Conservation (phyloP, 2,888 invertebrate genomes). For the Notocelia uddmanniana region DNA sequence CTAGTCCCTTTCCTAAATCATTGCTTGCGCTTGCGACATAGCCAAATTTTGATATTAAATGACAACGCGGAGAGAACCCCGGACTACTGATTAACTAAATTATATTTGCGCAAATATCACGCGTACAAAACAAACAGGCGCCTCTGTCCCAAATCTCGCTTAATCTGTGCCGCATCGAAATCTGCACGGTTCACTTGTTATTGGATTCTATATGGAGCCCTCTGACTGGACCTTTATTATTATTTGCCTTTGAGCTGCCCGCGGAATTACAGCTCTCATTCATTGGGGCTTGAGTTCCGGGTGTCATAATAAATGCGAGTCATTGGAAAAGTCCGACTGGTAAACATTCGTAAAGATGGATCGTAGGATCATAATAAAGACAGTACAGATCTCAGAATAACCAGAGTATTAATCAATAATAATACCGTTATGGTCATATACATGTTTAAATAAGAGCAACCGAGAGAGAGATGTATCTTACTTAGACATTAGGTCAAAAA, state of each 20-base stretch:
- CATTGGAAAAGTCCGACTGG: background rate
- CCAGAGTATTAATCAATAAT: too few species aligned
- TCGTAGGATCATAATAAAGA: too few species aligned
- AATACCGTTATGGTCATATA: too few species aligned
- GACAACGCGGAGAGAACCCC: too few species aligned
- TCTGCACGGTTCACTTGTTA: constrained; percentile 32
- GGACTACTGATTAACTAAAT: background rate
- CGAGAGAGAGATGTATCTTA: too few species aligned
- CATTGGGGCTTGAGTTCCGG: constrained; percentile 4
- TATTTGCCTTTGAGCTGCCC: constrained; percentile 28
- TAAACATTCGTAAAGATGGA: too few species aligned
- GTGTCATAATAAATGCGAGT: background rate
- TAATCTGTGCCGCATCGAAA: constrained; percentile 25
- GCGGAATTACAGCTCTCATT: constrained; percentile 2
- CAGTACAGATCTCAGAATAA: too few species aligned
- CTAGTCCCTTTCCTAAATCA: too few species aligned
- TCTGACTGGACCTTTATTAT: constrained; percentile 30
- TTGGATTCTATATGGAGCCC: constrained; percentile 31
- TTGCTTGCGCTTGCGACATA: too few species aligned
- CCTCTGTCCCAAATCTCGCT: background rate
- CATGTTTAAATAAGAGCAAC: too few species aligned
- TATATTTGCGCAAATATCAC: background rate
- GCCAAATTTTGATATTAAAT: too few species aligned
- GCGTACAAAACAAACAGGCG: background rate
- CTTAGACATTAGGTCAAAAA: too few species aligned